Conservation (phyloP, 2,113 vertebrate genomes). For the Chaetura pelagica region DNA sequence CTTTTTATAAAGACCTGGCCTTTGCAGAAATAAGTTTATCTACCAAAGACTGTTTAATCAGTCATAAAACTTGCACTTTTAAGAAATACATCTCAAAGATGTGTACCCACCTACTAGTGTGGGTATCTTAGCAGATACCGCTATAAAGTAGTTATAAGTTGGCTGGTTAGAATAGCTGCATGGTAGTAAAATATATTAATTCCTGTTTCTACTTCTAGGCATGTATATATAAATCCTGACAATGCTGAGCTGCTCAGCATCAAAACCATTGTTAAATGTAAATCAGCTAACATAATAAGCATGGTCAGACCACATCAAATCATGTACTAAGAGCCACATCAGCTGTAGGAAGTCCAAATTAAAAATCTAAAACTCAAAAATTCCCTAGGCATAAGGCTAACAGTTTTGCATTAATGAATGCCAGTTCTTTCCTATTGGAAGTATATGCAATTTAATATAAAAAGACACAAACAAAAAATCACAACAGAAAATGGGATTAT, state of each 20-base stretch:
- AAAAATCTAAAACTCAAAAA: background rate
- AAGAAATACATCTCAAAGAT: background rate
- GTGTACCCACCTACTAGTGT: background rate
- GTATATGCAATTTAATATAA: background rate
- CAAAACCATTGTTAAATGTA: background rate
- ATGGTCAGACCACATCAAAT: background rate
- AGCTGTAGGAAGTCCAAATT: background rate
- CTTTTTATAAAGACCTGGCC: background rate
- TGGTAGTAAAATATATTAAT: background rate
- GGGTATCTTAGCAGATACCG: background rate
- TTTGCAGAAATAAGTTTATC: background rate
- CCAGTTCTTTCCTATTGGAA: background rate
- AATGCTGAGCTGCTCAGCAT: background rate
- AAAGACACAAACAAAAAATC: background rate
- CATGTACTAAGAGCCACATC: background rate
- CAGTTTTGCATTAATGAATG: background rate
- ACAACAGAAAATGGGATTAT: background rate
- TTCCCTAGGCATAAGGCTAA: background rate
- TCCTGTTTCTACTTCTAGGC: background rate
- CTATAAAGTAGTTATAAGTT: background rate
- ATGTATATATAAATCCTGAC: background rate
- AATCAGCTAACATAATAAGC: background rate
- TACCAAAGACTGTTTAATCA: fast-evolving
- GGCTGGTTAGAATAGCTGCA: background rate
- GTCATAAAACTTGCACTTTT: background rate